Percentiles rank a stretch among this genome's conserved stretches.
phyloP scores from a whole-genome alignment of 1,140 invertebrate genomes.

The Panagrolaimus sp. region DNA sequence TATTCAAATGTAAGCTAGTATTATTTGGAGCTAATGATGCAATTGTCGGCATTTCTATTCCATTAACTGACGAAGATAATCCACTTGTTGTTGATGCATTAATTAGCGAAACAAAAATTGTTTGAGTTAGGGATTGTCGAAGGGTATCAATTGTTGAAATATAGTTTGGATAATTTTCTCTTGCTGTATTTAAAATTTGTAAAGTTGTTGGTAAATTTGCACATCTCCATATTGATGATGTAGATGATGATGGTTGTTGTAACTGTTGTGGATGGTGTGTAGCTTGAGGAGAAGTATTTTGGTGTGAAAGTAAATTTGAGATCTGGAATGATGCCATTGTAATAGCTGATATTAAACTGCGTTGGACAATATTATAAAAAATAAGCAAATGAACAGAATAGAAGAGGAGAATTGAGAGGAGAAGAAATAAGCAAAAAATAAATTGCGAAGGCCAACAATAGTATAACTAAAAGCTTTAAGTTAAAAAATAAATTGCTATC shows the following conservation, averaged over 20 bases:
- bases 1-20: too few species aligned
- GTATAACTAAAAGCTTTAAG: too few species aligned
- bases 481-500: too few species aligned
- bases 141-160: neutral
- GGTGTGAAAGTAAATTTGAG: neutral
- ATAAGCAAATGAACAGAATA: too few species aligned
- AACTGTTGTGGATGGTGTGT: too few species aligned
- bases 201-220: slow-evolving; percentile 1
- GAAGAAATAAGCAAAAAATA: too few species aligned
- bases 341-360: too few species aligned
- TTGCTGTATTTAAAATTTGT: neutral
- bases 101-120: neutral
- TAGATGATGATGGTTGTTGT: neutral
- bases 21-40: neutral
- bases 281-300: too few species aligned
- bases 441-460: too few species aligned
- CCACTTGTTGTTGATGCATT: neutral
- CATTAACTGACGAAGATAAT: neutral
- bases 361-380: too few species aligned
- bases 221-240: neutral
- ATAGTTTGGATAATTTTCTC: neutral
- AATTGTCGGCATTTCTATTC: neutral
- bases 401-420: too few species aligned
- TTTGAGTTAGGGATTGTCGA: neutral
- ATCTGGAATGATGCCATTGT: neutral